phyloP scores from a whole-genome alignment of 2,888 invertebrate species.

The Lepidocyrtoides sp. region DNA sequence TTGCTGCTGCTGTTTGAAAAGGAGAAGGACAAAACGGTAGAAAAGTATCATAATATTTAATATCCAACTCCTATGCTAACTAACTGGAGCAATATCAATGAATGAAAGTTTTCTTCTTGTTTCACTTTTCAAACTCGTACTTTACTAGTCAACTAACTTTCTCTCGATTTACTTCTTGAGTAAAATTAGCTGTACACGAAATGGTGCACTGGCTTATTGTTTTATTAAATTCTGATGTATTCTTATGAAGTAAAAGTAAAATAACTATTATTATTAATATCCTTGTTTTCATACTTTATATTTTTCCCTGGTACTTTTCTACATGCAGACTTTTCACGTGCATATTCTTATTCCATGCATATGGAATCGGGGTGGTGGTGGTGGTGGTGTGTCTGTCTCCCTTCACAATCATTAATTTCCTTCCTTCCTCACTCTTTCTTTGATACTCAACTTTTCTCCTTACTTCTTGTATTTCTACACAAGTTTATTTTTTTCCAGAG shows the following conservation, averaged over 20 bases:
- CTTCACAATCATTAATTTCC: neutral
- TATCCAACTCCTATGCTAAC: neutral
- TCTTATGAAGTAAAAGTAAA: neutral
- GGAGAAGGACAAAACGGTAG: too few relatives aligned
- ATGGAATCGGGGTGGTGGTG: too few relatives aligned
- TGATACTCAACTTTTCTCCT: neutral
- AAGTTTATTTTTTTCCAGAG: neutral
- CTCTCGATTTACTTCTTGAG: slow-evolving; percentile 35
- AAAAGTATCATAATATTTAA: neutral
- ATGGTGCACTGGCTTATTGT: too few relatives aligned
- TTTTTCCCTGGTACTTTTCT: neutral
- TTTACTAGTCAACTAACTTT: neutral
- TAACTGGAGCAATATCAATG: slow-evolving; percentile 10
- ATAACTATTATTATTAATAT: slow-evolving; percentile 24
- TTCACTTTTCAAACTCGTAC: neutral
- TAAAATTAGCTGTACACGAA: too few relatives aligned
- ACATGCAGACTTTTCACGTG: neutral
- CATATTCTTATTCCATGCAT: neutral
- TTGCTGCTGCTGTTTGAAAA: too few relatives aligned
- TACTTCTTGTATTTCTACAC: neutral
- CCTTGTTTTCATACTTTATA: neutral
- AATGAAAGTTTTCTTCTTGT: slow-evolving; percentile 12
- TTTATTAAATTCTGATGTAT: too few relatives aligned
- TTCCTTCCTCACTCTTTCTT: neutral
- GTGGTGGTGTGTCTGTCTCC: neutral